Conservation (phyloP, 2,113 vertebrate genomes). For the Eulacestoma nigropectus region DNA sequence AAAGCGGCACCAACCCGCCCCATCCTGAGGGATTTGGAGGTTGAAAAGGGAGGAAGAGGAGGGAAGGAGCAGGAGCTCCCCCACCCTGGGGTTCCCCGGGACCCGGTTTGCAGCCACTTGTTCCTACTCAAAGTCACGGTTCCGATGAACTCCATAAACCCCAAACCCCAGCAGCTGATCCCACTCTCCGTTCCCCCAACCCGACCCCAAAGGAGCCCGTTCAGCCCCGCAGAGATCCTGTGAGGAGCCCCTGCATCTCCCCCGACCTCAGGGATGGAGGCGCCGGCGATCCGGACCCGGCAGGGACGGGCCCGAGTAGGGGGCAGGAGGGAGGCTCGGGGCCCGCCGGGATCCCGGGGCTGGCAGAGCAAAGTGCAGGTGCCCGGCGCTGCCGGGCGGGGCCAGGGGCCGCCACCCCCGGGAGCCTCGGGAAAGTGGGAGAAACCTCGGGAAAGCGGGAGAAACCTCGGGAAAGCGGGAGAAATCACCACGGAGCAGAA, state of each 20-base stretch:
- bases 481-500: neutral
- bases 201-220: neutral
- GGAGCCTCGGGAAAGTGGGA: neutral
- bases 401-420: neutral
- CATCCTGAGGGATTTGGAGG: neutral
- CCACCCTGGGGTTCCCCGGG: rapidly evolving
- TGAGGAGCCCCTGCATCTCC: rapidly evolving
- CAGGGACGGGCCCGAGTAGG: neutral
- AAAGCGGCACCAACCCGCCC: rapidly evolving
- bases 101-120: rapidly evolving
- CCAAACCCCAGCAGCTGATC: rapidly evolving
- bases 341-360: neutral
- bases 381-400: neutral
- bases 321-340: neutral
- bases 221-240: neutral
- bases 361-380: neutral
- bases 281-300: rapidly evolving
- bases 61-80: neutral
- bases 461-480: no score
- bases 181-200: neutral
- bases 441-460: neutral
- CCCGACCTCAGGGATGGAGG: neutral
- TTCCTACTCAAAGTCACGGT: rapidly evolving
- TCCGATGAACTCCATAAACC: rapidly evolving
- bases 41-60: neutral